Conservation (phyloP, 2,113 vertebrate species). For the Sebastes schlegelii region DNA sequence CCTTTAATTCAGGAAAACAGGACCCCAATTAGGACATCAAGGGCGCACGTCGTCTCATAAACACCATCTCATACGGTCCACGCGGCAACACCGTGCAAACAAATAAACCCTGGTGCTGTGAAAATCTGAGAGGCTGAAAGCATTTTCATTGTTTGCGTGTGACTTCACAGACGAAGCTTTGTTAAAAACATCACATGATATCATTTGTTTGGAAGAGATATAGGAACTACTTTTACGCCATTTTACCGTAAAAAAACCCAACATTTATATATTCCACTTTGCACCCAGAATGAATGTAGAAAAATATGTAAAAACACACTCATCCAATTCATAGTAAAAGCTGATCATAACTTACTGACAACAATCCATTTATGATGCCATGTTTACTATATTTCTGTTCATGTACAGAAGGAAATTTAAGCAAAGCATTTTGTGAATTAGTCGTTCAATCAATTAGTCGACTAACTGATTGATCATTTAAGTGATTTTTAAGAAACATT, state of each 20-base stretch:
- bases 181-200: conserved; percentile 3
- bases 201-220: not conserved
- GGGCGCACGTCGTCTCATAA: rapidly evolving
- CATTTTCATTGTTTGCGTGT: conserved; percentile 23
- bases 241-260: not conserved
- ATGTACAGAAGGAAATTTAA: not conserved
- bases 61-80: not conserved
- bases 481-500: too few species aligned
- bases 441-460: not conserved
- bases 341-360: not conserved
- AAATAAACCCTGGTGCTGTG: conserved; percentile 28
- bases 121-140: not conserved
- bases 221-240: not conserved
- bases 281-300: not conserved
- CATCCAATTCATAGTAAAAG: not conserved
- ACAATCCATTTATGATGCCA: not conserved
- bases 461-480: too few species aligned
- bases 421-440: not conserved
- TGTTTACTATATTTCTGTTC: not conserved
- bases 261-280: not conserved
- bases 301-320: not conserved
- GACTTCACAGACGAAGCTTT: conserved; percentile 41
- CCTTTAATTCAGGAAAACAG: not conserved
- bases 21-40: too few species aligned
- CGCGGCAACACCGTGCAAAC: not conserved